Conservation (phyloP, 2,888 invertebrate species). For the Salticus scenicus region DNA sequence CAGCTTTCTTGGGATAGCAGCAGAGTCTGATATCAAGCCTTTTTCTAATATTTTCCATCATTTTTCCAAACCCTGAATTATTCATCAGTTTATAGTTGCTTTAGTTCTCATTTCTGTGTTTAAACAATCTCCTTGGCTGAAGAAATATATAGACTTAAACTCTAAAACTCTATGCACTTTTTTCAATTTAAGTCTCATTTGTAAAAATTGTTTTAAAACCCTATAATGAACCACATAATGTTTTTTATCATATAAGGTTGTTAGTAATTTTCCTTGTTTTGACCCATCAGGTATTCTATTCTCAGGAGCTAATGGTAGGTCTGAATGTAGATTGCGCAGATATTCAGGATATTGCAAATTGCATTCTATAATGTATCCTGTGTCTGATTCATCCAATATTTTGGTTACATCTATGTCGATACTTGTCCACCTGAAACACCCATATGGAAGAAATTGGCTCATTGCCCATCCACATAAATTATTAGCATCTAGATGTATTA, state of each 20-base stretch:
- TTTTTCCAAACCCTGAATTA: constrained; percentile 74
- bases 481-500: constrained; percentile 68
- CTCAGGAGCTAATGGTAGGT: constrained; percentile 33
- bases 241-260: constrained; percentile 44
- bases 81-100: constrained; percentile 74
- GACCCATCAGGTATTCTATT: constrained; percentile 13
- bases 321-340: constrained; percentile 16
- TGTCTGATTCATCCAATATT: constrained; percentile 19
- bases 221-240: not conserved
- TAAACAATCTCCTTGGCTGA: not conserved
- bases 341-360: constrained; percentile 23
- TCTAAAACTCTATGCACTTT: constrained; percentile 16
- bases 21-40: constrained; percentile 72
- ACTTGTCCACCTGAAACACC: constrained; percentile 52
- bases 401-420: not conserved
- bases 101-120: constrained; percentile 60
- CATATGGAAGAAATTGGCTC: constrained; percentile 68
- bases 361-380: constrained; percentile 38
- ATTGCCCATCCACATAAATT: constrained; percentile 72
- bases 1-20: constrained; percentile 6
- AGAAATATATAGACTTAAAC: not conserved
- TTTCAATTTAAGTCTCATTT: not conserved
- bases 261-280: constrained; percentile 48
- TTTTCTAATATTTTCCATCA: constrained; percentile 74
- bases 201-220: not conserved